Evolutionary conservation across 2,888 invertebrate genomes (phyloP).

Genomic region (Lathronympha strigana): DNA sequence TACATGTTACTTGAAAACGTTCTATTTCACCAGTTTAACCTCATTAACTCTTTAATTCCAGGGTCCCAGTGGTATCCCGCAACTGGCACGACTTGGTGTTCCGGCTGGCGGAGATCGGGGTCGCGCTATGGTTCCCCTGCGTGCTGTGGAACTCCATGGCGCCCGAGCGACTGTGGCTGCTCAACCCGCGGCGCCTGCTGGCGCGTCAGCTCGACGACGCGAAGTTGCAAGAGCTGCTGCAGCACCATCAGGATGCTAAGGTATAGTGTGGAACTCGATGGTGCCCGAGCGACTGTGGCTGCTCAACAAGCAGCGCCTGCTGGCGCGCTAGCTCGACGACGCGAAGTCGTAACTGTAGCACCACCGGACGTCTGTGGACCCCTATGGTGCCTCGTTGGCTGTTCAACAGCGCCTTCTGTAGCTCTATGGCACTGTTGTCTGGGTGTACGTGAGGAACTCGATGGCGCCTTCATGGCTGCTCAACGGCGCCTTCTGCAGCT

Average conservation of each 20-base stretch:
- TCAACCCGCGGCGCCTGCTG: conserved; percentile 95
- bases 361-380: no score
- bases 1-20: no score
- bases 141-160: conserved; percentile 98
- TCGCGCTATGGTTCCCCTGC: conserved; percentile 97
- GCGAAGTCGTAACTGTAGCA: no score
- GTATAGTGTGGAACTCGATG: conserved; percentile 95
- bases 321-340: conserved; percentile 87
- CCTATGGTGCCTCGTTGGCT: no score
- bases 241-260: conserved; percentile 66
- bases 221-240: conserved; percentile 73
- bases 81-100: conserved; percentile 97
- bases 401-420: no score
- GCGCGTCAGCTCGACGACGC: conserved; percentile 86
- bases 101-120: conserved; percentile 95
- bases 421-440: no score
- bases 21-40: no score
- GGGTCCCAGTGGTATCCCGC: conserved; percentile 94
- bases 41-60: conserved; percentile 59
- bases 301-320: conserved; percentile 93
- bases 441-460: no score
- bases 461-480: no score
- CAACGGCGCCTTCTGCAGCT: no score
- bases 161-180: conserved; percentile 96
- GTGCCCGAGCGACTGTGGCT: conserved; percentile 97